phyloP scores from a whole-genome alignment of 2,797 vertebrate species.

The Pseudotriccus pelzelni region DNA sequence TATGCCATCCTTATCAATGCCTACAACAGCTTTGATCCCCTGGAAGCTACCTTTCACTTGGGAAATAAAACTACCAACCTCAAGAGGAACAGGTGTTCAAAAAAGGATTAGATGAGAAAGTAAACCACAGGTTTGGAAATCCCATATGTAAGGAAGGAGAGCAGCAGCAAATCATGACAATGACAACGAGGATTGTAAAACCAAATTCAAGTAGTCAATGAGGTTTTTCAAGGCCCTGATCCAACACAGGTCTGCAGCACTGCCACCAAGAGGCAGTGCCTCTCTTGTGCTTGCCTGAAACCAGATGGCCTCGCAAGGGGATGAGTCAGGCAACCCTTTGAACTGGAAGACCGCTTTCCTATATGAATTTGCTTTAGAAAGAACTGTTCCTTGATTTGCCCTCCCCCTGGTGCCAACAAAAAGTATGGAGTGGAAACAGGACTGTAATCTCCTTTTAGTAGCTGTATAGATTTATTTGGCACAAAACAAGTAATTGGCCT shows the following conservation, averaged over 20 bases:
- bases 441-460: not conserved
- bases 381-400: not conserved
- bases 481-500: not conserved
- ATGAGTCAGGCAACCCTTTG: fast-evolving
- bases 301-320: fast-evolving
- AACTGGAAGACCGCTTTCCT: not conserved
- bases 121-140: not conserved
- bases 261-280: not conserved
- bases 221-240: not conserved
- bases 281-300: not conserved
- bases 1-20: not conserved
- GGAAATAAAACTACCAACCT: not conserved
- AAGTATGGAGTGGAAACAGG: not conserved
- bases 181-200: not conserved
- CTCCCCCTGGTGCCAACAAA: not conserved
- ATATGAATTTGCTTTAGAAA: not conserved
- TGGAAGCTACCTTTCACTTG: not conserved
- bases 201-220: not conserved
- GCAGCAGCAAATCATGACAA: not conserved
- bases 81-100: not conserved
- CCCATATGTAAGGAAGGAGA: not conserved
- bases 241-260: not conserved
- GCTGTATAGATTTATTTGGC: not conserved
- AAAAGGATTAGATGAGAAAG: fast-evolving
- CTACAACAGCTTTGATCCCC: not conserved